Evolutionary conservation across 2,888 invertebrate species (phyloP).

Genomic region (Frankliniella fusca): DNA sequence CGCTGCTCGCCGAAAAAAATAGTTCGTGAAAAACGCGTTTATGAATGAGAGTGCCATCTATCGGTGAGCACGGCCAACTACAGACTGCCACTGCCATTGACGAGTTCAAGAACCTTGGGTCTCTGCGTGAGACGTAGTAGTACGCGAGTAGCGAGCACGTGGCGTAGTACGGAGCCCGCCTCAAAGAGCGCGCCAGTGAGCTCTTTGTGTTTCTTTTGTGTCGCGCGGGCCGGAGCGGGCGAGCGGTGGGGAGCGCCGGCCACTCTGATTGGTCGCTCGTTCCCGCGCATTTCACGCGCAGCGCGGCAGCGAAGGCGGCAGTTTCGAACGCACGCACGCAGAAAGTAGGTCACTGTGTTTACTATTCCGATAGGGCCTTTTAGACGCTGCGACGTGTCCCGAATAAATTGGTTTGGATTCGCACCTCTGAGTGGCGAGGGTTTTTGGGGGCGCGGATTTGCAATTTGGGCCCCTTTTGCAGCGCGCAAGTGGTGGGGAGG

Average conservation of each 20-base stretch:
- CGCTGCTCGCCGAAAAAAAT: not conserved
- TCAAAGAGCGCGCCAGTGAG: slow-evolving; percentile 18
- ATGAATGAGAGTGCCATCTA: slow-evolving; percentile 22
- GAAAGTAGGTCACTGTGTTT: slow-evolving; percentile 16
- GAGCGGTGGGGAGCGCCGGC: not conserved
- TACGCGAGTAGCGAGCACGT: not conserved
- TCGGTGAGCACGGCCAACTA: slow-evolving; percentile 11
- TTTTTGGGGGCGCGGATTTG: too few species aligned
- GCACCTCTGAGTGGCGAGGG: too few species aligned
- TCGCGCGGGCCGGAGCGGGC: not conserved
- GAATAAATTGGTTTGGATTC: too few species aligned
- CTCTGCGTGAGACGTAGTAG: not conserved
- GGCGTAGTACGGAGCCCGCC: not conserved
- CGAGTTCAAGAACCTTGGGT: slow-evolving; percentile 20
- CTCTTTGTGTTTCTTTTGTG: slow-evolving; percentile 23
- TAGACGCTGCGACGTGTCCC: not conserved
- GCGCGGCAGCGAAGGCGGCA: not conserved
- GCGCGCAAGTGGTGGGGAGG: too few species aligned
- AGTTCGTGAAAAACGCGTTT: slow-evolving; percentile 11
- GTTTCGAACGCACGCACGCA: not conserved
- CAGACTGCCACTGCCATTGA: slow-evolving; percentile 8
- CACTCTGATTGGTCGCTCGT: not conserved
- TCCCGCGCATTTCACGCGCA: slow-evolving; percentile 9
- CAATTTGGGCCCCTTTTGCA: too few species aligned
- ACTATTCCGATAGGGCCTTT: not conserved